Evolutionary conservation across 1,140 invertebrate species (phyloP).

Genomic region (Drosophila miranda): DNA sequence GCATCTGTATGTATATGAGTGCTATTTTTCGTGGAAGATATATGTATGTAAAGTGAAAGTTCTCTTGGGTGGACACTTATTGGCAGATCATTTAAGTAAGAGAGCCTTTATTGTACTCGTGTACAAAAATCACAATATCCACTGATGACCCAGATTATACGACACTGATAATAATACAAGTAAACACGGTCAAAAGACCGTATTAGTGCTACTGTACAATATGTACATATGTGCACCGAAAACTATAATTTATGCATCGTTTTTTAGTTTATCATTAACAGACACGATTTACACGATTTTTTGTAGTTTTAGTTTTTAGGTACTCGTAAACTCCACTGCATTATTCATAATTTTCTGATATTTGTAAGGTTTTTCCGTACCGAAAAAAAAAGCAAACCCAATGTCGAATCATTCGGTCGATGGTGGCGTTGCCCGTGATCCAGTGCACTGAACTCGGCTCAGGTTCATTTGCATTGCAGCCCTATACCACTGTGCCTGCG

Average conservation of each 20-base stretch:
- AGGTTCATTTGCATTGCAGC: constrained; percentile 5
- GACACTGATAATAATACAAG: background rate
- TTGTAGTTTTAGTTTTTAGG: constrained; percentile 8
- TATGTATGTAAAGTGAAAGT: too few relatives aligned
- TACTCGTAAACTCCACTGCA: constrained; percentile 22
- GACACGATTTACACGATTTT: constrained; percentile 36
- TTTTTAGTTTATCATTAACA: constrained; percentile 17
- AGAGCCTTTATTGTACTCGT: background rate
- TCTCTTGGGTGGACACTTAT: too few relatives aligned
- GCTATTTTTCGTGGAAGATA: too few relatives aligned
- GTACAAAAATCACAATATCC: background rate
- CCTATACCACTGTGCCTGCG: background rate
- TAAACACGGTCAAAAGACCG: background rate
- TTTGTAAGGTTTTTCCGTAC: constrained; percentile 15
- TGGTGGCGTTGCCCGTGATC: constrained; percentile 16
- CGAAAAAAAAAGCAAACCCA: background rate
- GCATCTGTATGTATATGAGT: too few relatives aligned
- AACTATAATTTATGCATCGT: constrained; percentile 36
- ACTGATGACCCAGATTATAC: constrained; percentile 19
- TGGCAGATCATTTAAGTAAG: too few relatives aligned
- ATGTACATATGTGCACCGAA: too few relatives aligned
- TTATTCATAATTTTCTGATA: constrained; percentile 55
- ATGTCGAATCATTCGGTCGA: constrained; percentile 14
- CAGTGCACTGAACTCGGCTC: constrained; percentile 27
- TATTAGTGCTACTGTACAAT: too few relatives aligned